These are phyloP conservation scores for Drosophila robusta DNA, from an alignment of 2,888 invertebrate genomes.

Conservation along the genomic window DNA sequence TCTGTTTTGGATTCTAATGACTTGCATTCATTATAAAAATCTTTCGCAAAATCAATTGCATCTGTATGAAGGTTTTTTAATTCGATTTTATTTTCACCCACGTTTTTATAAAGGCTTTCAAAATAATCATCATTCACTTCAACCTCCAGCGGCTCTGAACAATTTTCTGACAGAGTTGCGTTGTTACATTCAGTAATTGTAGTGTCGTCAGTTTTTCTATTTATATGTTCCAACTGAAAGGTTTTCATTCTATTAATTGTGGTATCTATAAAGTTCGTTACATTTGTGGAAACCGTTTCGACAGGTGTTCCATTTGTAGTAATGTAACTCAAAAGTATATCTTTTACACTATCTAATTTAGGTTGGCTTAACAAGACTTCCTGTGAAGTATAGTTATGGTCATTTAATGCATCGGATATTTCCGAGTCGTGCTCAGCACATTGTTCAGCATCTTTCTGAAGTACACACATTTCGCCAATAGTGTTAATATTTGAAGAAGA, in stretches of 20 bases:
- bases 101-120: slow-evolving; percentile 51
- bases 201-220: slow-evolving; percentile 7
- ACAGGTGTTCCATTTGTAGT: slow-evolving; percentile 18
- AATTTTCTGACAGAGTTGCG: slow-evolving; percentile 39
- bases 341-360: slow-evolving; percentile 30
- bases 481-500: neutral
- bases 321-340: slow-evolving; percentile 58
- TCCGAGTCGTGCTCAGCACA: slow-evolving; percentile 3
- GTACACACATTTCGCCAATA: slow-evolving; percentile 47
- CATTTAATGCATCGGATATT: slow-evolving; percentile 61
- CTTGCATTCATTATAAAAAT: slow-evolving; percentile 69
- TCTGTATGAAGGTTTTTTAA: slow-evolving; percentile 35
- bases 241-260: slow-evolving; percentile 50
- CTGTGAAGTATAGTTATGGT: slow-evolving; percentile 75
- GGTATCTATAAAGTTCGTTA: slow-evolving; percentile 57
- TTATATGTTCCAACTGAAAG: slow-evolving; percentile 32
- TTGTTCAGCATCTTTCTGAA: slow-evolving; percentile 11
- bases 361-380: slow-evolving; percentile 20
- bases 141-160: slow-evolving; percentile 71
- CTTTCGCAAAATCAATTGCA: slow-evolving; percentile 62
- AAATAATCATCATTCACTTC: slow-evolving; percentile 60
- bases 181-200: neutral
- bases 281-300: slow-evolving; percentile 30
- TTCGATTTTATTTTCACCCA: slow-evolving; percentile 13
- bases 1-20: slow-evolving; percentile 38